phyloP scores from a whole-genome alignment of 2,888 invertebrate species.

The Norana najaformis region DNA sequence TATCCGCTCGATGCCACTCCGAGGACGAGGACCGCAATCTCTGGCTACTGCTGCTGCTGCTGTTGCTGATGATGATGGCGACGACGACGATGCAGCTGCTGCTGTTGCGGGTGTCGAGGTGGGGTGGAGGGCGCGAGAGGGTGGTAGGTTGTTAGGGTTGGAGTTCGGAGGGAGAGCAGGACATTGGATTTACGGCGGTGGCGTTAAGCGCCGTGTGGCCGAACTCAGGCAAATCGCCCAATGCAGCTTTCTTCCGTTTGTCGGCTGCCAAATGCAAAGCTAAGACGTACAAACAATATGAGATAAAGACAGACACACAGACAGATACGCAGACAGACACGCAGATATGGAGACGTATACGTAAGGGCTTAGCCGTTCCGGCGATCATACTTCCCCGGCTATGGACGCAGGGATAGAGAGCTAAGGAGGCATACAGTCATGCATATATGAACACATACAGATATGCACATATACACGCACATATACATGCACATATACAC shows the following conservation, averaged over 20 bases:
- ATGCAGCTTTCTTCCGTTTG: neutral
- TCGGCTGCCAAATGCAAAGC: neutral
- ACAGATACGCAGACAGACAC: neutral
- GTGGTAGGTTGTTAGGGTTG: neutral
- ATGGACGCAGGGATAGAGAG: too few relatives aligned
- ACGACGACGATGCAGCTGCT: neutral
- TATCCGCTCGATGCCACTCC: neutral
- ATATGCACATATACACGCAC: neutral
- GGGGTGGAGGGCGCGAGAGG: neutral
- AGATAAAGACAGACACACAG: neutral
- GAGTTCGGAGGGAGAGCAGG: neutral
- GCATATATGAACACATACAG: neutral
- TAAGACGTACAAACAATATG: constrained; percentile 13
- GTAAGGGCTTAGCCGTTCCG: too few relatives aligned
- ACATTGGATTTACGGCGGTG: constrained; percentile 5
- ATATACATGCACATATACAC: neutral
- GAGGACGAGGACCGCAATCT: neutral
- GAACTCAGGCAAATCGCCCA: neutral
- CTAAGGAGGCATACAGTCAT: neutral
- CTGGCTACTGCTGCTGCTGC: neutral
- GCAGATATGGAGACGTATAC: neutral
- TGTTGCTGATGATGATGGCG: neutral
- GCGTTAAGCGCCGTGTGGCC: neutral
- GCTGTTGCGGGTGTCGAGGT: neutral
- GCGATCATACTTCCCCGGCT: too few relatives aligned